Conservation (phyloP, 2,888 invertebrate genomes). For the Drosophila neotestacea region DNA sequence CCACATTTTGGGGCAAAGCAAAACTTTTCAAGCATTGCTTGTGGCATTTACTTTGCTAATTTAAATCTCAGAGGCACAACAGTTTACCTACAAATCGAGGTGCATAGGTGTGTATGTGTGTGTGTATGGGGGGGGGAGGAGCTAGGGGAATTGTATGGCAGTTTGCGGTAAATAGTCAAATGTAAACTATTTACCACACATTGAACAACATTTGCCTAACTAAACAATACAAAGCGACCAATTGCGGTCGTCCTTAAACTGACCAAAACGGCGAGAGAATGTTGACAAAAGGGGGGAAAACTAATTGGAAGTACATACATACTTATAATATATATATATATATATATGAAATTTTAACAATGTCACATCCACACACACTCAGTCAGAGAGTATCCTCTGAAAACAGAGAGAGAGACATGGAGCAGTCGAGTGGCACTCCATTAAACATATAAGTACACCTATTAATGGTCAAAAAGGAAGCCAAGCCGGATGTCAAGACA, state of each 20-base stretch:
- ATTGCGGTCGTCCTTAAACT: conserved; percentile 41
- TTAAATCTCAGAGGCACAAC: conserved; percentile 59
- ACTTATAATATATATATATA: too few relatives aligned
- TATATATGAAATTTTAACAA: conserved; percentile 64
- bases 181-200: conserved; percentile 69
- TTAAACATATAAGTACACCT: conserved; percentile 81
- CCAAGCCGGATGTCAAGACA: conserved; percentile 40
- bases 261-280: conserved; percentile 18
- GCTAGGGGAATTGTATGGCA: conserved; percentile 7
- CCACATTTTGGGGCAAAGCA: conserved; percentile 33
- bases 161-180: conserved; percentile 73
- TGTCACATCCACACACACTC: conserved; percentile 35
- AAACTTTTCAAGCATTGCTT: conserved; percentile 35
- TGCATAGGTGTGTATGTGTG: conserved; percentile 1
- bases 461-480: conserved; percentile 80
- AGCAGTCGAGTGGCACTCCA: conserved; percentile 79
- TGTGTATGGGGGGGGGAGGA: not conserved
- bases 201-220: conserved; percentile 69
- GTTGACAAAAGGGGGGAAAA: too few relatives aligned
- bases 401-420: conserved; percentile 13
- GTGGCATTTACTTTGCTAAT: conserved; percentile 64
- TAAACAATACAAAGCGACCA: conserved; percentile 52
- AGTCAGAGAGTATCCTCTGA: not conserved
- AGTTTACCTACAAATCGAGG: conserved; percentile 28
- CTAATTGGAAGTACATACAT: not conserved